phyloP scores from a whole-genome alignment of 2,797 vertebrate species.

The Lutjanus argentimaculatus region DNA sequence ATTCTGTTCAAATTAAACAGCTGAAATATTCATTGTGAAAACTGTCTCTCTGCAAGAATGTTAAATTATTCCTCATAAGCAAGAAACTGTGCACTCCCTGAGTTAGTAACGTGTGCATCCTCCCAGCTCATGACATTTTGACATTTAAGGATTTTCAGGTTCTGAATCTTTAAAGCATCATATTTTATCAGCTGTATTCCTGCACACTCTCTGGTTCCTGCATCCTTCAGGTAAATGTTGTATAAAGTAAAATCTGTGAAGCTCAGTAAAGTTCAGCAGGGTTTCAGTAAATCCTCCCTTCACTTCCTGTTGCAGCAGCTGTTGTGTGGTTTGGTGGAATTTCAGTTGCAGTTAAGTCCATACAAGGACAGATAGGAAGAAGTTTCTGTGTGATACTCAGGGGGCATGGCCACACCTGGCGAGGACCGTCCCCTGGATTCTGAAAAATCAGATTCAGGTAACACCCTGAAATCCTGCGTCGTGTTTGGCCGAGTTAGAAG shows the following conservation, averaged over 20 bases:
- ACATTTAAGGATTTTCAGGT: not conserved
- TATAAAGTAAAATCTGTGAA: not conserved
- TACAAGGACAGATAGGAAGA: conserved; percentile 53
- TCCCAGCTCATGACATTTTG: not conserved
- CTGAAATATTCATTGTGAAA: not conserved
- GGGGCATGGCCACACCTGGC: conserved; percentile 6
- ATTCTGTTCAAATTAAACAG: not conserved
- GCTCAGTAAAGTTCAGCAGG: not conserved
- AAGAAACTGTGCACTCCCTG: not conserved
- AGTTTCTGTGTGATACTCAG: not conserved
- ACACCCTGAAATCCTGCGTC: not conserved
- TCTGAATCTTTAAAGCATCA: not conserved
- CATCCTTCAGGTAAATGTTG: not conserved
- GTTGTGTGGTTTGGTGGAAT: conserved; percentile 25
- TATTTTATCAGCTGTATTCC: not conserved
- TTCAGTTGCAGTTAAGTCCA: conserved; percentile 33
- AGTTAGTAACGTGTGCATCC: not conserved
- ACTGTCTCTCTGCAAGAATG: no score
- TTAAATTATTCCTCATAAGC: no score
- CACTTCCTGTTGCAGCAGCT: conserved; percentile 15
- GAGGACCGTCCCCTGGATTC: not conserved
- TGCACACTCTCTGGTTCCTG: not conserved
- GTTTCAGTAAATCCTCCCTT: not conserved
- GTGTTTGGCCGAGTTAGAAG: not conserved
- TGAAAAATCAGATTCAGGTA: not conserved